Evolutionary conservation across 1,140 invertebrate species (phyloP).

Genomic region (Papilio dardanus): DNA sequence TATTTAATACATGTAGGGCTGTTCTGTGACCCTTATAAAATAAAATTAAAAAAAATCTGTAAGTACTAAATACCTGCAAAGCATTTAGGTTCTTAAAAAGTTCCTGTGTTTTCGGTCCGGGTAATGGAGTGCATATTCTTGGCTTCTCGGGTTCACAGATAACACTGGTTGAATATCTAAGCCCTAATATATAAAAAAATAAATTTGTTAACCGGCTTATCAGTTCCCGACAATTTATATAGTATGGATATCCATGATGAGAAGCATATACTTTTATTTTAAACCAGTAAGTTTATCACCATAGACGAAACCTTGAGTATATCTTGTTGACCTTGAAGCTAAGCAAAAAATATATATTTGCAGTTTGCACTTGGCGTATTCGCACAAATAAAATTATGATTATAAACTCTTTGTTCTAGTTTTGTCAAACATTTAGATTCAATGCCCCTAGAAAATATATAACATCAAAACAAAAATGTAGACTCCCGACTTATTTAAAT

Average conservation of each 20-base stretch:
- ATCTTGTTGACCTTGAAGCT: neutral
- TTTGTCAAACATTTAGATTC: neutral
- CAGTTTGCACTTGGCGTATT: no score
- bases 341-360: neutral
- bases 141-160: conserved; percentile 84
- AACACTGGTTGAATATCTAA: conserved; percentile 41
- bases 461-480: neutral
- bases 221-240: neutral
- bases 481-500: neutral
- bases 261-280: neutral
- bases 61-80: conserved; percentile 69
- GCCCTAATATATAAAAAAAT: conserved; percentile 43
- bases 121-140: conserved; percentile 84
- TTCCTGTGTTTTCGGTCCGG: conserved; percentile 86
- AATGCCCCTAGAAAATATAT: neutral
- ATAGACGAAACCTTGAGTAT: neutral
- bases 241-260: neutral
- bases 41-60: neutral
- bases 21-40: no score
- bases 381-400: no score
- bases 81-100: conserved; percentile 83
- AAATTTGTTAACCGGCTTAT: neutral
- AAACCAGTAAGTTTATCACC: neutral
- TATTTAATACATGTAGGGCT: no score
- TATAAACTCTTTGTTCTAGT: no score